Base-by-base conservation (phyloP, 2,888 invertebrate genomes). In the Leucozona laternaria region DNA sequence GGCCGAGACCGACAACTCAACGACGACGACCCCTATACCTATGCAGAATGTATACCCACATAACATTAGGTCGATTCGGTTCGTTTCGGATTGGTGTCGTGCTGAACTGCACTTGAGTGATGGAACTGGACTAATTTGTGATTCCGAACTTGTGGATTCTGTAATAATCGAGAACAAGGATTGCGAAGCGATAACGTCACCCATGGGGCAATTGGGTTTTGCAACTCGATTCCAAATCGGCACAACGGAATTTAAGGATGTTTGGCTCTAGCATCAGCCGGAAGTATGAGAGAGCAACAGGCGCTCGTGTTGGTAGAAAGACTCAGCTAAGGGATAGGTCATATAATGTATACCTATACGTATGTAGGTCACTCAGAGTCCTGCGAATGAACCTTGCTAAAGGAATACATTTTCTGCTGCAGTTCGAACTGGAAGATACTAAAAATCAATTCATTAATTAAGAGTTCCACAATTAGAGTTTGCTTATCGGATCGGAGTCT, bases 101-200 rank as follows among this genome's bases (percentile, higher is more conserved):
- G 73, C 72, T 68, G 48, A 58, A 76, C 71, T 80, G 72, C 81
- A 78, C 75, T 78, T 78, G 78, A 62, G 70, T 82, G 73, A 82
- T 86, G 78, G n/a, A 71, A 78, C 78, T 86, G 73, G 78, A 79
- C 86, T 86, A 86, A 86, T 86, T 86, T 86, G 86, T 71, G 73
- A 86, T 86, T 82, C 86, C 60, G 70, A 82, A 82, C 78, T 82
- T 75, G 82, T 79, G 86, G 82, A 82, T 79, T 82, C 60, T 64
- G 58, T 82, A 79, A 86, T 86, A 86, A 82, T 82, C 78, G 82
- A 82, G 75, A 78, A 85, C 77, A 81, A 81, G 84, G 64, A 76
- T 71, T 64, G 53, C 40, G 68, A 78, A 64, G 78, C 50, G 60
- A 64, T 64, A 75, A 85, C 77, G 48, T 70, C 76, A 82, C 81